phyloP scores from a whole-genome alignment of 2,113 vertebrate genomes.

The Hemiscyllium ocellatum region DNA sequence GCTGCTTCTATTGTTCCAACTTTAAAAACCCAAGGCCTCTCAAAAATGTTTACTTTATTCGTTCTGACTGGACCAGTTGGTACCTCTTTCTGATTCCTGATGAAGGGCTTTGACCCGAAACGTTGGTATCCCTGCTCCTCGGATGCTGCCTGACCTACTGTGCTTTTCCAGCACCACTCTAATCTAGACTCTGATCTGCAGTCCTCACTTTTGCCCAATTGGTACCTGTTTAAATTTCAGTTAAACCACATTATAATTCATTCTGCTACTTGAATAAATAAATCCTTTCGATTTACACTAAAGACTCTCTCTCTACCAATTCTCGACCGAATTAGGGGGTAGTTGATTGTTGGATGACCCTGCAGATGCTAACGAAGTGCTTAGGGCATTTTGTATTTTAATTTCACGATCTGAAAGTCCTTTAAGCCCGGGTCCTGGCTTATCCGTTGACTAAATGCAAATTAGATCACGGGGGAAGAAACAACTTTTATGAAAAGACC shows the following conservation, averaged over 20 bases:
- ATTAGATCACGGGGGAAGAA: background rate
- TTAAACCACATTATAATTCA: background rate
- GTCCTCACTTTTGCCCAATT: too few relatives aligned
- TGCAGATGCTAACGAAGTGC: background rate
- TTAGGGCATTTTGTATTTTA: background rate
- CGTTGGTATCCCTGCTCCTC: too few relatives aligned
- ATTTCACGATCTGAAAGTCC: background rate
- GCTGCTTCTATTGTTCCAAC: too few relatives aligned
- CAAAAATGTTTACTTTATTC: too few relatives aligned
- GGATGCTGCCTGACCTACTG: too few relatives aligned
- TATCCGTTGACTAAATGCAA: background rate
- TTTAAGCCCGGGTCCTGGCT: background rate
- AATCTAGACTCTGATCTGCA: too few relatives aligned
- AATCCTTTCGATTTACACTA: background rate
- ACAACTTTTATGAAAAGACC: background rate
- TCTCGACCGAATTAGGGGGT: background rate
- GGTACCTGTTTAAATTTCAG: background rate
- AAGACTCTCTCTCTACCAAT: background rate
- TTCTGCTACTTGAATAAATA: background rate
- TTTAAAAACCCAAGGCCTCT: too few relatives aligned
- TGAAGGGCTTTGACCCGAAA: too few relatives aligned
- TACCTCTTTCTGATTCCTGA: too few relatives aligned
- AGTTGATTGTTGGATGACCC: background rate
- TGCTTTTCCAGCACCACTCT: too few relatives aligned
- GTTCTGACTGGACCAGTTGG: too few relatives aligned